These are phyloP conservation scores for Bombus confusus DNA, from an alignment of 1,140 invertebrate species.

Conservation along the genomic window DNA sequence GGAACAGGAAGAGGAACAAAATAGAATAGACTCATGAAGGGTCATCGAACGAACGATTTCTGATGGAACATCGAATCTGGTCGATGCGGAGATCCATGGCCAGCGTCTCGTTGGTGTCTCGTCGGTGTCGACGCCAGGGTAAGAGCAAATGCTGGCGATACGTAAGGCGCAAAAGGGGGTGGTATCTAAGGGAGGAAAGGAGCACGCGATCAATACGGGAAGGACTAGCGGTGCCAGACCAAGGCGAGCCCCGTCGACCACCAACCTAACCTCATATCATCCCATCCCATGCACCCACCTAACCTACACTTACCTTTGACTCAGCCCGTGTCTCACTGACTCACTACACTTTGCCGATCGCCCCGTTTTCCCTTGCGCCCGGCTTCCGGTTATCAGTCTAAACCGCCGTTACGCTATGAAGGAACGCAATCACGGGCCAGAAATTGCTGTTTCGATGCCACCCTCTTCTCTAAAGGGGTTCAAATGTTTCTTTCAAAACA, in stretches of 20 bases:
- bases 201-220: constrained; percentile 80
- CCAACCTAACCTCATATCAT: constrained; percentile 78
- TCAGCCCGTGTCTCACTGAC: constrained; percentile 65
- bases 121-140: constrained; percentile 52
- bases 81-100: constrained; percentile 29
- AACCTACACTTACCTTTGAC: constrained; percentile 74
- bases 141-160: constrained; percentile 59
- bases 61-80: neutral
- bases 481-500: neutral
- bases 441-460: constrained; percentile 25
- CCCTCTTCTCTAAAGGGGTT: neutral
- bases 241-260: constrained; percentile 78
- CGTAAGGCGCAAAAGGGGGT: constrained; percentile 74
- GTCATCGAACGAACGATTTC: neutral
- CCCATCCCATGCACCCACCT: constrained; percentile 70
- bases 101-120: constrained; percentile 21
- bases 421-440: constrained; percentile 33
- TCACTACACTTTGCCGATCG: constrained; percentile 57
- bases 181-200: constrained; percentile 80
- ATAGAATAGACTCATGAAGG: neutral
- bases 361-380: constrained; percentile 46
- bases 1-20: neutral
- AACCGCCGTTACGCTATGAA: constrained; percentile 45
- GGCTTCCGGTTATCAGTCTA: constrained; percentile 52
- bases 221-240: constrained; percentile 81